phyloP scores from a whole-genome alignment of 2,888 invertebrate species.

The Dexiosoma caninum region DNA sequence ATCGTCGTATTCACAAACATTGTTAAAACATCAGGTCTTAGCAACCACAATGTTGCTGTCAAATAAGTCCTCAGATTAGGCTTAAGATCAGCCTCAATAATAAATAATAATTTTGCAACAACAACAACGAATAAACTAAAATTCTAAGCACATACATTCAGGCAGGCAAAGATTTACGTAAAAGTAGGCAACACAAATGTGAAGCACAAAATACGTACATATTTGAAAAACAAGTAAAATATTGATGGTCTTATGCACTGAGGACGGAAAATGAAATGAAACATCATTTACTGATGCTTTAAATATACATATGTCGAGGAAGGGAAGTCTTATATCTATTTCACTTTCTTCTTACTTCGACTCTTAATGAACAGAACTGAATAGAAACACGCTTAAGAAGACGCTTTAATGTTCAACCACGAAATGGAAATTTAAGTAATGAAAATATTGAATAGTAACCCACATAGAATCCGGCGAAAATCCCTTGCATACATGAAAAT shows the following conservation, averaged over 20 bases:
- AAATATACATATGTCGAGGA: not conserved
- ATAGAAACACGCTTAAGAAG: not conserved
- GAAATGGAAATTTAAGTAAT: constrained; percentile 23
- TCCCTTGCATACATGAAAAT: not conserved
- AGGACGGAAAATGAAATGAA: not conserved
- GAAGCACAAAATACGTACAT: not conserved
- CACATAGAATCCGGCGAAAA: not conserved
- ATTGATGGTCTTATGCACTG: not conserved
- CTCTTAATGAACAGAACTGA: not conserved
- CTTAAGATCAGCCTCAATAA: constrained; percentile 57
- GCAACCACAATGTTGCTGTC: constrained; percentile 56
- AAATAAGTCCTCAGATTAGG: constrained; percentile 57
- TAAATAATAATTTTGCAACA: constrained; percentile 60
- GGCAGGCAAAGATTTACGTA: not conserved
- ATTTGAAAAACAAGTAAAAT: constrained; percentile 1
- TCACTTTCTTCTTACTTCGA: not conserved
- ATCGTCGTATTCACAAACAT: not conserved
- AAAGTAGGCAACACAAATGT: constrained; percentile 17
- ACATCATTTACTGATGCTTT: not conserved
- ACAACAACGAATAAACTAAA: constrained; percentile 1
- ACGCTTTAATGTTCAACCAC: not conserved
- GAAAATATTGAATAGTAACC: constrained; percentile 2
- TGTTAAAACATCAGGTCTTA: not conserved
- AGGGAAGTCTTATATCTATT: not conserved
- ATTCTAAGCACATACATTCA: not conserved